Conservation (phyloP, 2,797 vertebrate species). For the Epinephelus coioides region DNA sequence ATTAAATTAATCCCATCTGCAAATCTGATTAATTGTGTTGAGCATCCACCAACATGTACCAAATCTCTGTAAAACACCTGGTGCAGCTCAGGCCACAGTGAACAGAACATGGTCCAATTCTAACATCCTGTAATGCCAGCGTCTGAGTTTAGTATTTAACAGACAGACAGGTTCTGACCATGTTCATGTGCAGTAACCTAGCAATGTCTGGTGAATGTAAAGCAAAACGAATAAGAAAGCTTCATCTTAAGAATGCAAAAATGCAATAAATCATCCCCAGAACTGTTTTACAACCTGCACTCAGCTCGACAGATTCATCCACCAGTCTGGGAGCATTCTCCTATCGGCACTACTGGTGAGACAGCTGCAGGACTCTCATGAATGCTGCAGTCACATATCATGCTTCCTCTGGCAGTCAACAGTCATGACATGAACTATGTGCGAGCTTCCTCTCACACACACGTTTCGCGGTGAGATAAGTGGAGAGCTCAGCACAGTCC, state of each 20-base stretch:
- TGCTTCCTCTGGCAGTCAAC: constrained; percentile 65
- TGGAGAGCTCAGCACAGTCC: constrained; percentile 55
- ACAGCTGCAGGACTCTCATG: constrained; percentile 70
- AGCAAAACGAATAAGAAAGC: constrained; percentile 34
- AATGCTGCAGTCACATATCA: constrained; percentile 73
- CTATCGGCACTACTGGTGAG: constrained; percentile 49
- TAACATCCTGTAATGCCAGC: constrained; percentile 4
- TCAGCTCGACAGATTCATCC: constrained; percentile 56
- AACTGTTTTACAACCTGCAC: constrained; percentile 51
- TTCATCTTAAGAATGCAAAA: constrained; percentile 64
- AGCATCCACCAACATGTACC: neutral
- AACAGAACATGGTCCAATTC: constrained; percentile 2
- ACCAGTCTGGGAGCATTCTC: constrained; percentile 53
- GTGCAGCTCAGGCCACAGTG: constrained; percentile 1
- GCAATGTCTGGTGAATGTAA: constrained; percentile 23
- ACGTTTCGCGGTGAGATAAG: constrained; percentile 66
- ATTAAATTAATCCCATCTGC: neutral
- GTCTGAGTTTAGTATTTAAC: constrained; percentile 32
- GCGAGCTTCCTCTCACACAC: constrained; percentile 62
- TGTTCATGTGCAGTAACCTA: constrained; percentile 15
- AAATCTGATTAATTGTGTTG: constrained; percentile 2
- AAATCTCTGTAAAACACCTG: neutral
- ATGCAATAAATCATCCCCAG: constrained; percentile 58
- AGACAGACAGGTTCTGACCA: constrained; percentile 23
- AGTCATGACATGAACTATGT: constrained; percentile 71